Base-by-base conservation (phyloP, 2,888 invertebrate genomes). In the Lasius fuliginosus region DNA sequence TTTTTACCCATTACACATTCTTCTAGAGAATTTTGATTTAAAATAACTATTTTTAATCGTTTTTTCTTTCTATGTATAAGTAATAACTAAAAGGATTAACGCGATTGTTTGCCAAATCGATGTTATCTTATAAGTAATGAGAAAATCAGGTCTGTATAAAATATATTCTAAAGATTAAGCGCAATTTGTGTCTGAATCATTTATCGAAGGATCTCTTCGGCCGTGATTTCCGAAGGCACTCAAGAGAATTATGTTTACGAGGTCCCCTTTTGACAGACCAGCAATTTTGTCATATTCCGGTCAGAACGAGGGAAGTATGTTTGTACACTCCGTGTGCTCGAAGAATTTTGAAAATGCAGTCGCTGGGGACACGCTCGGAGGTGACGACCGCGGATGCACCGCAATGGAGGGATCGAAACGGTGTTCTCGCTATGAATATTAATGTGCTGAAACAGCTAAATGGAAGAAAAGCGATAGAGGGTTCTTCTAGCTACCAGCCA, bases 371-470 rank as follows among this genome's bases (percentile, higher is more conserved):
- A 42, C 18, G 27, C 23, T 53, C 73, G 83, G 56, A 71, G 58
- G 64, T 83, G 84, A 79, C 56, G 75, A 56, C 65, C 69, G 42
- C 67, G 49, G 33, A 68, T 83, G 64, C 33, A 81, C 81, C 65
- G n/a, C 62, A 40, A 53, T 64, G 56, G 53, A 83, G 56, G 33
- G 65, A 73, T 83, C 46, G 27, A 42, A 68, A 69, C 46, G 15
- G 56, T 15, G 71, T 85, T 83, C 81, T 69, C 23, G 46, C 4
- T 92, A 94, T 94, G 94, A 94, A 94, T 94, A 94, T 94, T 94
- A 93, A 94, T 94, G 92, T 93, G 94, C 94, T 94, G 94, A 94
- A 93, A 86, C 92, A 92, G 94, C 94, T 93, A 92, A 93, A 93
- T 90, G 85, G 87, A 76, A 91, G 89, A 85, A 71, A 46, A 89